Percentiles rank a stretch among this genome's conserved stretches.
Evolutionary conservation across 2,888 invertebrate species (phyloP).

Genomic region (Pseudolycoriella hygida): DNA sequence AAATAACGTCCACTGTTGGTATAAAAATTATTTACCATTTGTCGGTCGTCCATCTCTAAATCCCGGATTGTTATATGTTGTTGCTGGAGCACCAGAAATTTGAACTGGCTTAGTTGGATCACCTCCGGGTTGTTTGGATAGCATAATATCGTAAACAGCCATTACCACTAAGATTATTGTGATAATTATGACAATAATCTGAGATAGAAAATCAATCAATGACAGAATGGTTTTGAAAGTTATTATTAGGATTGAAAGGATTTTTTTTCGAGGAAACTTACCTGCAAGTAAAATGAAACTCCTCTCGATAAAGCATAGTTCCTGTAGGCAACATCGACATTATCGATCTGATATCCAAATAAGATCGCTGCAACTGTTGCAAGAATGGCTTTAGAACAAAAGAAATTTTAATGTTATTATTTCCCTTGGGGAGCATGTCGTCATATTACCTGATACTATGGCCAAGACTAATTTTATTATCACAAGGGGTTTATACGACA

Average conservation of each 20-base stretch:
- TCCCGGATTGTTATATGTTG: conserved; percentile 74
- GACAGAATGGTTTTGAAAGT: too few species aligned
- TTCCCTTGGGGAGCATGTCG: too few species aligned
- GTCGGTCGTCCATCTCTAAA: conserved; percentile 53
- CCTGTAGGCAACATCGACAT: conserved; percentile 56
- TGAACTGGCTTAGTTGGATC: conserved; percentile 54
- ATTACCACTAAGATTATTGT: conserved; percentile 59
- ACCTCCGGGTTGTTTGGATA: conserved; percentile 55
- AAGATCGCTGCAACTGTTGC: conserved; percentile 65
- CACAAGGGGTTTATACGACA: conserved; percentile 60
- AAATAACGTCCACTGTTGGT: neutral
- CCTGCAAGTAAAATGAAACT: conserved; percentile 78
- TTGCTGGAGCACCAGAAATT: conserved; percentile 38
- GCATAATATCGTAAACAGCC: conserved; percentile 64
- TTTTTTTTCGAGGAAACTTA: conserved; percentile 21
- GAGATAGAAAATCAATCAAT: too few species aligned
- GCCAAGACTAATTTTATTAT: conserved; percentile 63
- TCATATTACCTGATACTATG: conserved; percentile 61
- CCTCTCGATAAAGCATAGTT: conserved; percentile 62
- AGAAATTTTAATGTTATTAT: neutral
- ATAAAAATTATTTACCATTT: conserved; percentile 17
- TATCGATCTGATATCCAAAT: conserved; percentile 74
- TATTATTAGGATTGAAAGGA: neutral
- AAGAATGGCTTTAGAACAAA: conserved; percentile 46
- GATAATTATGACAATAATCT: conserved; percentile 63